Evolutionary conservation across 2,797 vertebrate genomes (phyloP), one percentile per base, ranked within the genome.

Genomic region (Myiotriccus ornatus): DNA sequence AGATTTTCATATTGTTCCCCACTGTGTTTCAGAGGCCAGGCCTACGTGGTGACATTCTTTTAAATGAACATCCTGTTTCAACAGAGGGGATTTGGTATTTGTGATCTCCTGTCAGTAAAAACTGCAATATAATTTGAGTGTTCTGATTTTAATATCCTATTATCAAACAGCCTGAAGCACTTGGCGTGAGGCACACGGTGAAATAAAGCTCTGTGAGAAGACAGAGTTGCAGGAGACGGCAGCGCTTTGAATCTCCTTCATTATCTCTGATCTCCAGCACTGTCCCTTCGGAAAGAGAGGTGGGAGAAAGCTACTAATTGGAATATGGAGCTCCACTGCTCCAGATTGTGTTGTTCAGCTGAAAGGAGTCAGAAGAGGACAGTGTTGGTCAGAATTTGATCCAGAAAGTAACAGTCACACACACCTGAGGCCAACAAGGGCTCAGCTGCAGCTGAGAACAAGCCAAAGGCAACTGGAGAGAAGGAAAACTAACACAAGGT

Each of bases 371-470:
- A 4, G 28, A 46, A 41, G 41, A 79, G 27, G 87, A 32, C 13
- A 56, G 27, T 1, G 1, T 4, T 17, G 37, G 34, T 47, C n/a
- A 64, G 43, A 77, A 41, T 30, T n/a, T 55, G 75, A 64, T 32
- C 30, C 49, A 53, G 64, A 78, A 64, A 0, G 0, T 18, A 44
- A 63, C 23, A 56, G 50, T n/a, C 67, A 27, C 1, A 0, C 35
- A 23, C 9, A 55, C 22, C 20, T 3, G 1, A 55, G 22, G 55
- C 49, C 18, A 9, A 4, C 3, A 55, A 24, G 50, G 32, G 41
- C 43, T 69, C 6, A 20, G 30, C 65, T 64, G 60, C 70, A 77
- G 56, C 35, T 78, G 64, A 63, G 35, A 87, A 90, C 25, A 41
- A 64, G 32, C 70, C 28, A 74, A 74, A 56, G 21, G 27, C 56